Evolutionary conservation across 1,140 invertebrate species (phyloP), one percentile per base, ranked within the genome.

Genomic region (Daktulosphaira vitifoliae): DNA sequence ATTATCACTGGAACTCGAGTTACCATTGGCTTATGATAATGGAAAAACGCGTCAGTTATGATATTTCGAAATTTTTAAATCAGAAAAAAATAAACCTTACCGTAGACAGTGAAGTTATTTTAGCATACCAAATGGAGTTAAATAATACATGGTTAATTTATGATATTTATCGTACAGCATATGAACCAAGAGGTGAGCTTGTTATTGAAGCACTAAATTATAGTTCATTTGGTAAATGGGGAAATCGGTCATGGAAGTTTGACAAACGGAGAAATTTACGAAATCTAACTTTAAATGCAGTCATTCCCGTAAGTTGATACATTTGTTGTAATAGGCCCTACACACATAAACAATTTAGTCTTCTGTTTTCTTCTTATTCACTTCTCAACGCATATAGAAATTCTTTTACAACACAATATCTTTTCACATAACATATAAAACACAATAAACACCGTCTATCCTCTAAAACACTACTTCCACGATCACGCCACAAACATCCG

Each of bases 21-120:
- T 62, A 62, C 15, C 56, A 48, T n/a, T 48, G 56, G 56, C 56
- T 62, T 0, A 62, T 62, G 56, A n/a, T 62, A 1, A 62, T 62
- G 56, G 26, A 33, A 15, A 15, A 20, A 26, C 18, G 20, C 20
- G 16, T 23, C 13, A 46, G 26, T 18, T 20, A 13, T 7, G 26
- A 46, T n/a, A 46, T 62, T 33, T 16, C 18, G 22, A 15, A 16
- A 46, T 62, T 62, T n/a, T 11, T 62, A 20, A 22, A 20, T 18
- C 15, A 9, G 20, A 44, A 62, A 26, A 46, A 48, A 15, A 48
- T 62, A 15, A 62, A 33, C 7, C 39, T 62, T 1, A 33, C 56
- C 1, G 13, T 62, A 2, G 4, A 1, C 2, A 62, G 56, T 5
- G 56, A 62, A 48, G 18, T 62, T 8, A 26, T 62, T 22, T 22